A percentile compares a stretch with the other conserved stretches of the same genome.
These are phyloP conservation scores for Aphis craccivora DNA, from an alignment of 1,140 invertebrate genomes.

Conservation along the genomic window DNA sequence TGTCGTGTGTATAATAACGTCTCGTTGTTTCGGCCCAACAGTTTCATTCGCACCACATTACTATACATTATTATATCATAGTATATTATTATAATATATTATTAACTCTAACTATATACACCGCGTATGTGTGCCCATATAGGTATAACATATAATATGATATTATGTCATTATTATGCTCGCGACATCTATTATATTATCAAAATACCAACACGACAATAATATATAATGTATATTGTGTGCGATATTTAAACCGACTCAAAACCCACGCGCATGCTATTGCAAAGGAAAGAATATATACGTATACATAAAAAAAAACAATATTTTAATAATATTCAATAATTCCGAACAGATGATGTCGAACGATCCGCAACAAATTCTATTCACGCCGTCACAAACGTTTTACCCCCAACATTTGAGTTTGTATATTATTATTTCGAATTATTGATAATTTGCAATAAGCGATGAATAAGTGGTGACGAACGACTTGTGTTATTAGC, in stretches of 20 bases:
- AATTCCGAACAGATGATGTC: neutral
- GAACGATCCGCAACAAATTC: too few species aligned
- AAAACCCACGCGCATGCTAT: neutral
- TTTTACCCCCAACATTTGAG: too few species aligned
- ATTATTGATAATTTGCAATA: too few species aligned
- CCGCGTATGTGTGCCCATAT: neutral
- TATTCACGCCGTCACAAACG: too few species aligned
- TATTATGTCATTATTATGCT: neutral
- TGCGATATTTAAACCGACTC: neutral
- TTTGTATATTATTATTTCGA: too few species aligned
- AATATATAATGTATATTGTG: neutral
- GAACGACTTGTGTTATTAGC: too few species aligned
- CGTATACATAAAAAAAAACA: neutral
- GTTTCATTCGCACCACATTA: neutral
- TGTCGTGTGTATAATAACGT: constrained; percentile 5
- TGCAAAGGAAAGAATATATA: neutral
- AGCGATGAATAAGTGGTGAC: too few species aligned
- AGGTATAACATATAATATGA: neutral
- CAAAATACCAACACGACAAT: neutral
- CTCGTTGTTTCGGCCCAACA: neutral
- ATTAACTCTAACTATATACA: neutral
- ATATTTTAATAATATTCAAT: neutral
- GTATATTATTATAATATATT: neutral
- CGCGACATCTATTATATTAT: neutral
- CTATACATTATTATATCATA: neutral